Conservation (phyloP, 92 coral and sea anemone species). For the Diadumene lineata region DNA sequence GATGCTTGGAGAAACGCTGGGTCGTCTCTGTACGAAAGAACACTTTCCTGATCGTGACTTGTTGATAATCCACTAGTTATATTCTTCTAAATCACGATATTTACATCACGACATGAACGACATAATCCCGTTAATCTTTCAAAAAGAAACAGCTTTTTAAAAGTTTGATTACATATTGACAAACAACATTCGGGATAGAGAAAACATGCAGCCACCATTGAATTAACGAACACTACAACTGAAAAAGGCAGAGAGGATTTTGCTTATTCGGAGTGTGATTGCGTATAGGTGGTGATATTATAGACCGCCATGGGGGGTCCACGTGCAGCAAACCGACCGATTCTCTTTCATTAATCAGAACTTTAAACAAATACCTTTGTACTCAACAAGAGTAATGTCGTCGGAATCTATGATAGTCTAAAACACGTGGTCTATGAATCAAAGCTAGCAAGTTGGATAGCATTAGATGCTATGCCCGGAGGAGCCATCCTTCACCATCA, state of each 20-base stretch:
- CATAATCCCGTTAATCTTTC: background rate
- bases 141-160: background rate
- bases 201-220: background rate
- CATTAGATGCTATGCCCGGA: conserved; percentile 34
- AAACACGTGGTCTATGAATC: conserved; percentile 42
- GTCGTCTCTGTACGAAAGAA: background rate
- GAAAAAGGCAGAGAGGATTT: conserved; percentile 7
- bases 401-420: conserved; percentile 10
- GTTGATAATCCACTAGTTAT: conserved; percentile 7
- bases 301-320: conserved; percentile 39
- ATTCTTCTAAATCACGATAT: background rate
- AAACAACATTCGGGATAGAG: background rate
- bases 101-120: conserved; percentile 8
- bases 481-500: conserved; percentile 15
- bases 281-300: conserved; percentile 28
- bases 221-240: background rate
- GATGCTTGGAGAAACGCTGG: background rate
- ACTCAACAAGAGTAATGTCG: conserved; percentile 20
- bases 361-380: conserved; percentile 52
- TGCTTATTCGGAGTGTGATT: conserved; percentile 22
- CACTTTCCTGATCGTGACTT: conserved; percentile 11
- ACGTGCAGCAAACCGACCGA: conserved; percentile 37
- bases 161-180: background rate
- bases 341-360: conserved; percentile 24
- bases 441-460: background rate